Evolutionary conservation across 2,113 vertebrate genomes (phyloP).

Genomic region (Tauraco erythrolophus): DNA sequence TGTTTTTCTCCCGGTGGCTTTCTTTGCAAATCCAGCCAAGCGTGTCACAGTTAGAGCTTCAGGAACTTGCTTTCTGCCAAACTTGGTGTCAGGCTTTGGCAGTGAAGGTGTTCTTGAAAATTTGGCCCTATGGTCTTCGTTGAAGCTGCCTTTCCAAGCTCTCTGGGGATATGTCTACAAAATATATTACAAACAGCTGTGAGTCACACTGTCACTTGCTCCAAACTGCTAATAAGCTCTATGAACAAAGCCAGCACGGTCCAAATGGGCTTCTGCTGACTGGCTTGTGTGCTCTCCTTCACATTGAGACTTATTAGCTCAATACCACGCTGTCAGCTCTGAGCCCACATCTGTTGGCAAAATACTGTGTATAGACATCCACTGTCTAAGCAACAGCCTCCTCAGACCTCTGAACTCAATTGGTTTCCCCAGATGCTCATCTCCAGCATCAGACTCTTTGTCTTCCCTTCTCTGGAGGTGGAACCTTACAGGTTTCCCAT

Average conservation of each 20-base stretch:
- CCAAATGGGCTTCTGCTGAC: background rate
- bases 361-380: background rate
- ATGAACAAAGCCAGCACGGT: background rate
- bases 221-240: background rate
- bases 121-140: background rate
- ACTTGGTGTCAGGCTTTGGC: background rate
- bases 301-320: background rate
- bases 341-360: background rate
- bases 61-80: background rate
- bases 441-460: background rate
- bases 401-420: background rate
- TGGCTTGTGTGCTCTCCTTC: background rate
- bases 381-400: background rate
- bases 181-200: background rate
- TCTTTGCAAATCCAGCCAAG: background rate
- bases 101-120: background rate
- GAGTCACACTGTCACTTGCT: background rate
- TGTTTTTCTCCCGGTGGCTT: background rate
- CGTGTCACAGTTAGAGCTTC: background rate
- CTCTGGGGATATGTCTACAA: background rate
- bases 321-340: background rate
- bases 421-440: background rate
- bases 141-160: background rate
- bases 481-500: background rate
- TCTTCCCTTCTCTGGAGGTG: background rate